Evolutionary conservation across 1,140 invertebrate species (phyloP).

Genomic region (Zaprionus gabonicus): DNA sequence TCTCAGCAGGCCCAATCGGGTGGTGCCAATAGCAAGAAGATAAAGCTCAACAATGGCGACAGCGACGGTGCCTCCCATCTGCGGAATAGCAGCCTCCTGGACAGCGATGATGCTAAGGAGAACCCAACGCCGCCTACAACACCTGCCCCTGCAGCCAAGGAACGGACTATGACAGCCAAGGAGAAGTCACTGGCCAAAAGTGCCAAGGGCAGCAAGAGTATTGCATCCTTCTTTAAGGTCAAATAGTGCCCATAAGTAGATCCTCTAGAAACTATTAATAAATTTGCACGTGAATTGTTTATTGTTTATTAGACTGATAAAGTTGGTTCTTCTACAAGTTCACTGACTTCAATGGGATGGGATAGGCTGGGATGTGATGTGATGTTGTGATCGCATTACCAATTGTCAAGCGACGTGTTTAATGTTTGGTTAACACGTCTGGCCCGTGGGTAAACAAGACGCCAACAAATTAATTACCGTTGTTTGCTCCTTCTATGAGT

Average conservation of each 20-base stretch:
- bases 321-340: conserved; percentile 7
- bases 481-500: conserved; percentile 36
- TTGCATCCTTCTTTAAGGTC: conserved; percentile 90
- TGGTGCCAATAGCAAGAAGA: conserved; percentile 62
- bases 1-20: conserved; percentile 52
- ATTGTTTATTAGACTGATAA: neutral
- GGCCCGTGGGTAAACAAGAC: conserved; percentile 37
- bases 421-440: conserved; percentile 68
- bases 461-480: conserved; percentile 56
- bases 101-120: conserved; percentile 53
- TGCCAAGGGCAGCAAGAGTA: conserved; percentile 90
- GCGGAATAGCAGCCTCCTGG: conserved; percentile 59
- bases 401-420: conserved; percentile 46
- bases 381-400: conserved; percentile 20
- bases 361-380: neutral
- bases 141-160: conserved; percentile 81
- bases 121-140: conserved; percentile 46
- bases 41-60: conserved; percentile 55
- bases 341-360: conserved; percentile 28
- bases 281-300: neutral
- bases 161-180: conserved; percentile 86
- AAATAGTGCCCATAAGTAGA: conserved; percentile 44
- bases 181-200: conserved; percentile 90
- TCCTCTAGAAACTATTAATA: neutral
- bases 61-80: conserved; percentile 43